Conservation (phyloP, 2,797 vertebrate species). For the Pseudochromis fuscus region DNA sequence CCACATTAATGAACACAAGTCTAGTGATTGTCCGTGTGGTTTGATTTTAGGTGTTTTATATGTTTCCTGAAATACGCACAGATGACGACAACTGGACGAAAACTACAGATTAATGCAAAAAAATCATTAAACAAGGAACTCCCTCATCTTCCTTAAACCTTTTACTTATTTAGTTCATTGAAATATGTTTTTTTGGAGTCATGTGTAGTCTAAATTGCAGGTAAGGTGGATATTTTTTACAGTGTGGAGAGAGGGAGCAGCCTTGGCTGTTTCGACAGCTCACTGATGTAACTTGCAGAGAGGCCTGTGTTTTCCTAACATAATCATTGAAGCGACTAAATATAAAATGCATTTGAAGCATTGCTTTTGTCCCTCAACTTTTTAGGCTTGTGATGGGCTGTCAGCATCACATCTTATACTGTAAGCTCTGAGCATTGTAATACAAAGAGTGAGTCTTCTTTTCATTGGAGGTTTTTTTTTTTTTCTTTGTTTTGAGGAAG, state of each 20-base stretch:
- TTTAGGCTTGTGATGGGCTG: too few species aligned
- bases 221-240: constrained; percentile 48
- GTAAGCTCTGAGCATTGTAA: too few species aligned
- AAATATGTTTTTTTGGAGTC: neutral
- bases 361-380: neutral
- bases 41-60: neutral
- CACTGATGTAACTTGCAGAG: constrained; percentile 49
- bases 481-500: too few species aligned
- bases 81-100: too few species aligned
- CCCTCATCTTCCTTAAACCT: fast-evolving
- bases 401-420: too few species aligned
- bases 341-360: neutral
- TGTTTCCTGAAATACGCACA: neutral
- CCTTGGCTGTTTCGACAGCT: constrained; percentile 16
- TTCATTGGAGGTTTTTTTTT: too few species aligned
- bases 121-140: neutral
- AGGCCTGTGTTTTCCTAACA: constrained; percentile 31
- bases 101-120: too few species aligned
- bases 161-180: neutral
- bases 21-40: neutral
- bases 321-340: constrained; percentile 1
- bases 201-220: neutral
- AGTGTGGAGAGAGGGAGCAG: constrained; percentile 57
- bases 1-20: neutral
- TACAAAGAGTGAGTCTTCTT: too few species aligned